A percentile compares a stretch with the other conserved stretches of the same genome.
Evolutionary conservation across 37 sponge, comb jelly and placozoan species (phyloP).

Genomic region (Cladorhizidae sp.): DNA sequence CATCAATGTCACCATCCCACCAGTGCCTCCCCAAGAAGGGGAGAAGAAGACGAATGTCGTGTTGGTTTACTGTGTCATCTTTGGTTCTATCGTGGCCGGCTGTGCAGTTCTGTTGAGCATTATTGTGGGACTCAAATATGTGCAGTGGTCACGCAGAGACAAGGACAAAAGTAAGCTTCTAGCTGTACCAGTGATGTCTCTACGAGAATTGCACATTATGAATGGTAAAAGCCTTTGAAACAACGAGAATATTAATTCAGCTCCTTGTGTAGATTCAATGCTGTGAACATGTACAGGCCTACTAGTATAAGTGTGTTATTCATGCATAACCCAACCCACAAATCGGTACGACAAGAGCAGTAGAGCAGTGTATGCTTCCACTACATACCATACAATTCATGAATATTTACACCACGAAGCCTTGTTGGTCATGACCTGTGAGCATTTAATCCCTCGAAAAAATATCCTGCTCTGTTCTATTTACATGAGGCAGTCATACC

Average conservation of each 20-base stretch:
- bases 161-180: conserved; percentile 38
- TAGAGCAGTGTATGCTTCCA: too few species aligned
- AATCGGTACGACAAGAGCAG: not conserved
- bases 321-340: not conserved
- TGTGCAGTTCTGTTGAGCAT: conserved; percentile 11
- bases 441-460: too few species aligned
- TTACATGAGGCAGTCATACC: too few species aligned
- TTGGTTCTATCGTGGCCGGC: conserved; percentile 9
- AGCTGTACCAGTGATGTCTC: not conserved
- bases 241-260: not conserved
- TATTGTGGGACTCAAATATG: conserved; percentile 46
- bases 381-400: too few species aligned
- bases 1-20: not conserved
- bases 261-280: too few species aligned
- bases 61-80: conserved; percentile 39
- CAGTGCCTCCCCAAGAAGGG: not conserved
- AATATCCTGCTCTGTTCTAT: too few species aligned
- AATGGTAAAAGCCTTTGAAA: not conserved
- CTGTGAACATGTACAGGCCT: not conserved
- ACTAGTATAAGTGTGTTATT: not conserved
- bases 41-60: not conserved
- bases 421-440: too few species aligned
- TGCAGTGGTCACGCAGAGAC: conserved; percentile 46
- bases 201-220: too few species aligned
- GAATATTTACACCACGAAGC: too few species aligned